Conservation (phyloP, 2,888 invertebrate species). For the Luperina nickerlii region DNA sequence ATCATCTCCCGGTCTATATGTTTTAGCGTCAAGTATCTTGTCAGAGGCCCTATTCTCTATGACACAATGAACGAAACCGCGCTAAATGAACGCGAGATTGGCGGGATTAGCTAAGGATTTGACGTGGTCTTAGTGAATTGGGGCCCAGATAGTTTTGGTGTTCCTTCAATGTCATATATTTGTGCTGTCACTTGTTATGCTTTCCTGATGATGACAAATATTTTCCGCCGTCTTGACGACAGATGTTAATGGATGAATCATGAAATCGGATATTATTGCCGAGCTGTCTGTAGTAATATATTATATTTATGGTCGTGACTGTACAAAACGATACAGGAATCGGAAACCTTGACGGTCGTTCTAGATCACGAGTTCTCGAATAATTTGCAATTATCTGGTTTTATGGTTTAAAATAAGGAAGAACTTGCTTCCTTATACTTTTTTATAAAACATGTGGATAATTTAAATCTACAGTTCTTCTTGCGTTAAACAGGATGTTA, state of each 20-base stretch:
- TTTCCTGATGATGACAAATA: not conserved
- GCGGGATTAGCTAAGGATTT: too few relatives aligned
- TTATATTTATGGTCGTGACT: not conserved
- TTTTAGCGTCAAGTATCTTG: too few relatives aligned
- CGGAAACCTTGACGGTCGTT: constrained; percentile 27
- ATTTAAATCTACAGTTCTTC: not conserved
- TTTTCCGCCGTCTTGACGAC: not conserved
- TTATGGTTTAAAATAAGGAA: not conserved
- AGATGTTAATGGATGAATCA: not conserved
- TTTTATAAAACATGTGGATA: not conserved
- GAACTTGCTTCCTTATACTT: not conserved
- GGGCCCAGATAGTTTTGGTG: not conserved
- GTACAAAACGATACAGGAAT: not conserved
- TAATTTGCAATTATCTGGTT: not conserved
- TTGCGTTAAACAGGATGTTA: not conserved
- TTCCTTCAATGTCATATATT: not conserved
- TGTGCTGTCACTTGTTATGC: not conserved
- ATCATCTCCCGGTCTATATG: too few relatives aligned
- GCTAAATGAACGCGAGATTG: too few relatives aligned
- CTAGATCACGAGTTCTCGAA: not conserved
- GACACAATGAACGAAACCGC: too few relatives aligned
- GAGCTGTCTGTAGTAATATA: not conserved
- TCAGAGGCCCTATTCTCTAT: too few relatives aligned
- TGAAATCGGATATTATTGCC: not conserved
- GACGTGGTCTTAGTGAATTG: too few relatives aligned